phyloP scores from a whole-genome alignment of 2,888 invertebrate species.

The Xylocampa areola region DNA sequence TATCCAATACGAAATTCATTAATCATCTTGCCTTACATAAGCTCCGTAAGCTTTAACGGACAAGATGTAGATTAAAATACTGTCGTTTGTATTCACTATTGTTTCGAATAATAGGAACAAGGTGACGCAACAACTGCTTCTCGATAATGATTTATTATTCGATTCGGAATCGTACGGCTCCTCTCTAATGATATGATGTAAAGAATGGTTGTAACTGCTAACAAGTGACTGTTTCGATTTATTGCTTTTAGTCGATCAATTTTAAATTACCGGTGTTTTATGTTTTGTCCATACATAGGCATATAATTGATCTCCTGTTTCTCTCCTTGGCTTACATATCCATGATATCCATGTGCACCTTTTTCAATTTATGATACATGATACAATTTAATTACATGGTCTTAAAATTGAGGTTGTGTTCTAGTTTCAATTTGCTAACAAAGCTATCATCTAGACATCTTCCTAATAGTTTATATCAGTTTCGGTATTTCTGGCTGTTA shows the following conservation, averaged over 20 bases:
- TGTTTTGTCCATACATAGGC: no score
- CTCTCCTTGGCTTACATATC: no score
- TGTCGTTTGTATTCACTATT: slow-evolving; percentile 77
- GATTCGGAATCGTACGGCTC: slow-evolving; percentile 23
- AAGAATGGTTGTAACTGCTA: slow-evolving; percentile 1
- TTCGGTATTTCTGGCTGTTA: no score
- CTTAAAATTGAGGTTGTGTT: no score
- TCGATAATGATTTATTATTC: slow-evolving; percentile 48
- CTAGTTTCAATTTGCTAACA: no score
- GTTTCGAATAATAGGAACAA: slow-evolving; percentile 72
- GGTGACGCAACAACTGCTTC: slow-evolving; percentile 46
- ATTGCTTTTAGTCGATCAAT: not conserved
- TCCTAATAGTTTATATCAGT: no score
- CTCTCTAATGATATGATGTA: slow-evolving; percentile 27
- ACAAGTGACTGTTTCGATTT: slow-evolving; percentile 4
- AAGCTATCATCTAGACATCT: no score
- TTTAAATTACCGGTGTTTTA: not conserved
- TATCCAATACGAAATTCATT: slow-evolving; percentile 39
- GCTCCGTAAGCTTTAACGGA: slow-evolving; percentile 59
- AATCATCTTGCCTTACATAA: slow-evolving; percentile 49
- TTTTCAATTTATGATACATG: no score
- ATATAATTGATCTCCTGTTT: no score
- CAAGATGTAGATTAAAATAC: slow-evolving; percentile 73
- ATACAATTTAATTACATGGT: no score
- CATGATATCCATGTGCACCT: no score